These are phyloP conservation scores for Montipora efflorescens DNA, from an alignment of 64 coral and sea anemone species.

Conservation along the genomic window DNA sequence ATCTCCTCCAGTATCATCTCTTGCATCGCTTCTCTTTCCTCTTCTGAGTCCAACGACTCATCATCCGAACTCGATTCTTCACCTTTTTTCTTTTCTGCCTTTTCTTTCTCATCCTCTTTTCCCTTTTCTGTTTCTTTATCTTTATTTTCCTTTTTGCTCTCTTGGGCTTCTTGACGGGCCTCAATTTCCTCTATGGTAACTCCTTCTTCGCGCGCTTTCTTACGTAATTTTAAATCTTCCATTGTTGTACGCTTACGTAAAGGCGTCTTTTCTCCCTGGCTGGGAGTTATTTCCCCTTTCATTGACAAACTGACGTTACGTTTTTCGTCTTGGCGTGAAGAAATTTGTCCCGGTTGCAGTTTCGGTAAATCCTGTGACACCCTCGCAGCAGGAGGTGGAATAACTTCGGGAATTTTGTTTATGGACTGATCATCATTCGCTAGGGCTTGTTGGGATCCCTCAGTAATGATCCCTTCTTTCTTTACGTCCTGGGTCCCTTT, in stretches of 20 bases:
- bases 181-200: conserved; percentile 87
- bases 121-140: conserved; percentile 36
- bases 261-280: conserved; percentile 71
- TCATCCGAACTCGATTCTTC: conserved; percentile 75
- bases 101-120: conserved; percentile 70
- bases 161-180: conserved; percentile 65
- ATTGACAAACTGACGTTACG: conserved; percentile 66
- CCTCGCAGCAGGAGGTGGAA: conserved; percentile 51
- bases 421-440: conserved; percentile 38
- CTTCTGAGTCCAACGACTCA: conserved; percentile 81
- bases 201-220: conserved; percentile 86
- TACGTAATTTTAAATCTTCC: conserved; percentile 75
- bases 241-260: conserved; percentile 74
- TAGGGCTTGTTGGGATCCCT: conserved; percentile 51
- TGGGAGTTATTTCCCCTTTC: conserved; percentile 66
- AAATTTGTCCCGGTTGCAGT: conserved; percentile 13
- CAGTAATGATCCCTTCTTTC: conserved; percentile 77
- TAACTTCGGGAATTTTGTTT: conserved; percentile 57
- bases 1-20: conserved; percentile 95
- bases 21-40: conserved; percentile 87
- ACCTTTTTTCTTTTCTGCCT: conserved; percentile 65
- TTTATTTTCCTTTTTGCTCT: conserved; percentile 56
- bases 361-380: conserved; percentile 21
- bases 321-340: conserved; percentile 59
- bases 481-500: conserved; percentile 67